Conservation (phyloP, 2,113 vertebrate species). For the Vidua chalybeata region DNA sequence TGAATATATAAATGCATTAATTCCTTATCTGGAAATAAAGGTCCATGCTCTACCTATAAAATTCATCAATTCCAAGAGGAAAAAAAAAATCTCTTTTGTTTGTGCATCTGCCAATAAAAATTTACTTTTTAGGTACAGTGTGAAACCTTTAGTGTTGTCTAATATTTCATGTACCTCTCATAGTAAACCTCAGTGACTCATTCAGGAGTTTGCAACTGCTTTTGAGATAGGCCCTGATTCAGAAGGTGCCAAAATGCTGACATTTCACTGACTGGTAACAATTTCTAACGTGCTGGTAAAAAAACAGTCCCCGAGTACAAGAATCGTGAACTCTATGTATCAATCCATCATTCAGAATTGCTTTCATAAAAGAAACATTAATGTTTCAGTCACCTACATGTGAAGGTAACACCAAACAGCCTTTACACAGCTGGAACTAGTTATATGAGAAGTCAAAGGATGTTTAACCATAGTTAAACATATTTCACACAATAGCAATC, state of each 20-base stretch:
- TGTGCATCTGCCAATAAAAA: background rate
- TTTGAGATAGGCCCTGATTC: background rate
- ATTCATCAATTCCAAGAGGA: background rate
- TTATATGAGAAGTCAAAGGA: background rate
- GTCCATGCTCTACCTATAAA: background rate
- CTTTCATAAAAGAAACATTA: background rate
- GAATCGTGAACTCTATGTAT: background rate
- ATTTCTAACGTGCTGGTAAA: background rate
- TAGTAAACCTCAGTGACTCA: background rate
- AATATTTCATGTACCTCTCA: background rate
- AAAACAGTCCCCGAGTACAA: background rate
- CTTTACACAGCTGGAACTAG: background rate
- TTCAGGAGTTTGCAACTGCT: background rate
- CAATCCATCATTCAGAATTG: background rate
- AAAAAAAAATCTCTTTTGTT: background rate
- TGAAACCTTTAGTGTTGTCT: background rate
- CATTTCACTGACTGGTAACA: background rate
- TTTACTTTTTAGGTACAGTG: background rate
- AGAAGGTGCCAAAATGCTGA: background rate
- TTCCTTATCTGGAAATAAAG: background rate
- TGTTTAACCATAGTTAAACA: slow-evolving; percentile 2
- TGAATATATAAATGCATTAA: background rate
- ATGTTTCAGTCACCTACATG: background rate
- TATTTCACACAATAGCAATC: background rate
- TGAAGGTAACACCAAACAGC: background rate